Conservation (phyloP, 2,113 vertebrate species). For the Ramphastos sulfuratus region DNA sequence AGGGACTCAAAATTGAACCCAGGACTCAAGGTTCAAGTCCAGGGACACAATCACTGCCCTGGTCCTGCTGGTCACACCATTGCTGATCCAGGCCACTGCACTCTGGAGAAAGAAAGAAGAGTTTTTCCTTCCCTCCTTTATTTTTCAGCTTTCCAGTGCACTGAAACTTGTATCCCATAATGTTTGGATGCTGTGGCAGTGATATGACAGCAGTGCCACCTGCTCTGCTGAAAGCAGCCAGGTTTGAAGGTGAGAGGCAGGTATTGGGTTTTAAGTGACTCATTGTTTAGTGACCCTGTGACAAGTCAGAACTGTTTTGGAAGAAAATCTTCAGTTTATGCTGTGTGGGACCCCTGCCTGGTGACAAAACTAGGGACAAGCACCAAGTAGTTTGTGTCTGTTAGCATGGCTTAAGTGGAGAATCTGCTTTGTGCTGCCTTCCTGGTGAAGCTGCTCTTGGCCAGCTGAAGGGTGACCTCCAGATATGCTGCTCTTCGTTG, state of each 20-base stretch:
- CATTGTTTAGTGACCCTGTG: background rate
- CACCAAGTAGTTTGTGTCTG: too few species aligned
- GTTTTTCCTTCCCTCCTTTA: background rate
- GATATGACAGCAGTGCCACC: background rate
- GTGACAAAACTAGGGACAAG: too few species aligned
- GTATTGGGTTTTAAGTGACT: background rate
- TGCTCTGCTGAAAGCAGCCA: background rate
- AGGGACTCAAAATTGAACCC: too few species aligned
- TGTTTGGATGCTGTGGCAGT: background rate
- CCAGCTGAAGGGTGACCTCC: too few species aligned
- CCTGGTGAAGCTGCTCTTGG: too few species aligned
- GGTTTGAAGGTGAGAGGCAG: background rate
- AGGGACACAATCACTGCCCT: too few species aligned
- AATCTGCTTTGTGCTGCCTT: too few species aligned
- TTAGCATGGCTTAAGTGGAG: too few species aligned
- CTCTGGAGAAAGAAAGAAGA: background rate
- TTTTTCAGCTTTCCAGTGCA: background rate
- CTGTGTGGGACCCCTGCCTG: background rate
- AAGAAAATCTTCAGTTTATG: background rate
- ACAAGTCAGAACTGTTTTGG: background rate
- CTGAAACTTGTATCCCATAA: accelerated
- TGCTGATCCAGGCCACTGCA: too few species aligned
- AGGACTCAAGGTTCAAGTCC: too few species aligned
- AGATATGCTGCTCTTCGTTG: too few species aligned
- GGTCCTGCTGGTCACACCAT: too few species aligned